phyloP scores from a whole-genome alignment of 2,888 invertebrate genomes.

The Sialis fuliginosa region DNA sequence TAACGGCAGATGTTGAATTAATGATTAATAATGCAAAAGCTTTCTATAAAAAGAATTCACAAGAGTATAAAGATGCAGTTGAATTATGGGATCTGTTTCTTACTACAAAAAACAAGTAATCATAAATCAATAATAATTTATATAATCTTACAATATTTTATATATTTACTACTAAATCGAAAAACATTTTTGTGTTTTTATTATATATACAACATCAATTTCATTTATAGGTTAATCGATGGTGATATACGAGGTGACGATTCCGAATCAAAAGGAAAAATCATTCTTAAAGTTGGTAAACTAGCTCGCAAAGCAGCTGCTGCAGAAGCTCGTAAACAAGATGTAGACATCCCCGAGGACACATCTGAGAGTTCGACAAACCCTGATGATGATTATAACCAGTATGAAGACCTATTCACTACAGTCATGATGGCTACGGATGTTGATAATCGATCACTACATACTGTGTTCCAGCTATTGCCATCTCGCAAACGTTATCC shows the following conservation, averaged over 20 bases:
- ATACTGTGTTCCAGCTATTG: slow-evolving; percentile 75
- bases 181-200: neutral
- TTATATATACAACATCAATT: neutral
- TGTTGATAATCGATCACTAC: slow-evolving; percentile 63
- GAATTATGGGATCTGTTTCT: slow-evolving; percentile 75
- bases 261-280: slow-evolving; percentile 30
- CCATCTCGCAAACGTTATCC: slow-evolving; percentile 89
- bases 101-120: slow-evolving; percentile 31
- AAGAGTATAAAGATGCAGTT: slow-evolving; percentile 79
- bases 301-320: slow-evolving; percentile 22
- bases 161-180: too few species aligned
- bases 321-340: slow-evolving; percentile 19
- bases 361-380: slow-evolving; percentile 54
- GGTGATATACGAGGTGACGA: slow-evolving; percentile 25
- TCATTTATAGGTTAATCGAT: slow-evolving; percentile 17
- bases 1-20: slow-evolving; percentile 77
- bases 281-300: slow-evolving; percentile 33
- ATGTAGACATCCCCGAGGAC: slow-evolving; percentile 41
- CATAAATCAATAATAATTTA: neutral
- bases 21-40: slow-evolving; percentile 88
- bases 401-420: slow-evolving; percentile 79
- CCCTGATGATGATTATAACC: slow-evolving; percentile 54
- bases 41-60: slow-evolving; percentile 75
- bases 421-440: slow-evolving; percentile 78
- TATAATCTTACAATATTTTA: neutral